Evolutionary conservation across 2,113 vertebrate genomes (phyloP), one percentile per base, ranked within the genome.

Genomic region (Kobus ellipsiprymnus): DNA sequence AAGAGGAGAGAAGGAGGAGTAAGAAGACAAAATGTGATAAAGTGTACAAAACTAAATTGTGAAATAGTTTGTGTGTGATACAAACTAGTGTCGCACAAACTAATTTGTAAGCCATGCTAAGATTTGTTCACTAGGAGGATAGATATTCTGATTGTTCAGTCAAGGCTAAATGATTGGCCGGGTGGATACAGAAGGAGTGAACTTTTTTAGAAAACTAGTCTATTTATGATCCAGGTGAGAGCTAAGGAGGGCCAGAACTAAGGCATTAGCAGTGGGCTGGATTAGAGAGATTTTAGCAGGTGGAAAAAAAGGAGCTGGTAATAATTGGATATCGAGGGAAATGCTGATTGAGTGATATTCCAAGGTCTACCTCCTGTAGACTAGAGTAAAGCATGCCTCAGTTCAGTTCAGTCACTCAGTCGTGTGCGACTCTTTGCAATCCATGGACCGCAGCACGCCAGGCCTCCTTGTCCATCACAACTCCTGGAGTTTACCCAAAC

Each of bases 341-440:
- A 40, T 9, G 1, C 33, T 78, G 40, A 90, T 19, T 57, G 67
- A 85, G 17, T 67, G 19, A n/a, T 64, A 81, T 78, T 80, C 50
- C 44, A 71, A 71, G 25, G 40, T 82, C 29, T 23, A 55, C 46
- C 40, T 92, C 46, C n/a, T 92, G 55, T 36, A 91, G 23, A 83
- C 15, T 52, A 55, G 5, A 23, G 23, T 36, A 60, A 91, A 89
- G 27, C n/a, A 23, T 23, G 9, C 67, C 19, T 36, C 67, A 71
- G n/a, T 40, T 36, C n/a, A 71, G 10, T 21, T 71, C 67, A 71
- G 19, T 36, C 10, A 0, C n/a, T 36, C 64, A 71, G n/a, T 36
- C 0, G 1, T 71, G 67, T 21, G 9, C 1, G 4, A 11, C n/a
- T 36, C 19, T 21, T 67, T 71, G 67, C 10, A 19, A 36, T 2